A percentile compares a stretch with the other conserved stretches of the same genome.
Evolutionary conservation across 2,797 vertebrate species (phyloP).

Genomic region (Brachyrhaphis roseni): DNA sequence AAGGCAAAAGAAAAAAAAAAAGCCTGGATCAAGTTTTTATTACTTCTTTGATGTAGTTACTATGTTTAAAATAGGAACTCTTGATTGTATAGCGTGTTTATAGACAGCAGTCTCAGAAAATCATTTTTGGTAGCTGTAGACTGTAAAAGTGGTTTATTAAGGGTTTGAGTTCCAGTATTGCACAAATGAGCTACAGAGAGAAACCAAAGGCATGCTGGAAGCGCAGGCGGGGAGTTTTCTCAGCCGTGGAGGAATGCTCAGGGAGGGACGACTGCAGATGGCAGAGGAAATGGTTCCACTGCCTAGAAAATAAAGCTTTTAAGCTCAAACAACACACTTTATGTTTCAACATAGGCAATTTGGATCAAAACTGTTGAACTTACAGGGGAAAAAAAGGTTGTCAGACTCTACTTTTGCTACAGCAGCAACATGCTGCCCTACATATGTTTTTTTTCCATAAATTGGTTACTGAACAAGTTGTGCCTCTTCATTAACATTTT

Average conservation of each 20-base stretch:
- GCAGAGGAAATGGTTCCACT: conserved; percentile 81
- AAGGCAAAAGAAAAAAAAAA: conserved; percentile 11
- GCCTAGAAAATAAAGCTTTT: conserved; percentile 76
- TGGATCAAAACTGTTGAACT: conserved; percentile 41
- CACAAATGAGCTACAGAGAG: conserved; percentile 68
- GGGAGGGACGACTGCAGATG: conserved; percentile 81
- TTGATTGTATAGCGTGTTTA: conserved; percentile 63
- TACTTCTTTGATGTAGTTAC: conserved; percentile 34
- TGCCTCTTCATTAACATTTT: conserved; percentile 49
- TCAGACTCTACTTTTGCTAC: conserved; percentile 12
- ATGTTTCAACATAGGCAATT: conserved; percentile 63
- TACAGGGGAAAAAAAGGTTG: conserved; percentile 6
- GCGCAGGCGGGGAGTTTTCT: conserved; percentile 82
- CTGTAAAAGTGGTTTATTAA: conserved; percentile 64
- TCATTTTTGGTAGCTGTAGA: conserved; percentile 48
- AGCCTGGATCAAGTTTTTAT: conserved; percentile 17
- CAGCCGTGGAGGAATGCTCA: conserved; percentile 83
- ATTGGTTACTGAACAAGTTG: conserved; percentile 8
- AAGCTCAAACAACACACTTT: conserved; percentile 77
- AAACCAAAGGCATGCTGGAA: conserved; percentile 81
- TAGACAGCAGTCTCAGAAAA: conserved; percentile 45
- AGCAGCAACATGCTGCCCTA: conserved; percentile 17
- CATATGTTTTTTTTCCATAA: neutral
- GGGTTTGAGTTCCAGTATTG: conserved; percentile 55
- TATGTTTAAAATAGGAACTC: conserved; percentile 52